These are phyloP conservation scores for Andrena bicolor DNA, from an alignment of 2,888 invertebrate species.

Conservation along the genomic window DNA sequence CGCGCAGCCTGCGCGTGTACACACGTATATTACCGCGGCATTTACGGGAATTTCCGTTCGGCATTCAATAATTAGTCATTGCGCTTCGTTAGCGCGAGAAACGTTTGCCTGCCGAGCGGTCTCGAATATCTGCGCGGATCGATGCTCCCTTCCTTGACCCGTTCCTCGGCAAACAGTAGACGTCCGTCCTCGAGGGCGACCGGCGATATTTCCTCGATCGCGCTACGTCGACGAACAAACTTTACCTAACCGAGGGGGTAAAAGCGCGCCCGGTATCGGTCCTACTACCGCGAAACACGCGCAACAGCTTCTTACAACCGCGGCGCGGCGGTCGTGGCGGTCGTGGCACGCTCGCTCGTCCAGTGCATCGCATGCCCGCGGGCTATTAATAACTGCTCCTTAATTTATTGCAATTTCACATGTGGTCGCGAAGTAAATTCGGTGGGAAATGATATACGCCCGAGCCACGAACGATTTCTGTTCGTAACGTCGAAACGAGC, in stretches of 20 bases:
- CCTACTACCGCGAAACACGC: not conserved
- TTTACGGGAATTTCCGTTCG: constrained; percentile 59
- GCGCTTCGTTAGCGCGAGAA: constrained; percentile 59
- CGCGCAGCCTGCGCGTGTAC: constrained; percentile 12
- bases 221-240: not conserved
- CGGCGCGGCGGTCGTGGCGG: no score
- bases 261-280: constrained; percentile 2
- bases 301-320: constrained; percentile 10
- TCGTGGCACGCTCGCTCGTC: constrained; percentile 9
- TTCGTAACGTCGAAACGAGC: constrained; percentile 11
- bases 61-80: constrained; percentile 67
- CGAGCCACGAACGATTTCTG: constrained; percentile 17
- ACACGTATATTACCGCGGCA: constrained; percentile 61
- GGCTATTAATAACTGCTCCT: constrained; percentile 54
- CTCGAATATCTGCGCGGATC: constrained; percentile 25
- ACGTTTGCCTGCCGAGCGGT: constrained; percentile 1
- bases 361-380: constrained; percentile 48
- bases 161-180: no score
- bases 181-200: not conserved
- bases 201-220: constrained; percentile 12
- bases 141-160: constrained; percentile 9
- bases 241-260: not conserved
- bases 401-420: constrained; percentile 65
- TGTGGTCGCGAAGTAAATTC: constrained; percentile 47
- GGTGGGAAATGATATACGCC: constrained; percentile 42